A percentile compares a stretch with the other conserved stretches of the same genome.
phyloP scores from a whole-genome alignment of 2,113 vertebrate genomes.

The Eulacestoma nigropectus region DNA sequence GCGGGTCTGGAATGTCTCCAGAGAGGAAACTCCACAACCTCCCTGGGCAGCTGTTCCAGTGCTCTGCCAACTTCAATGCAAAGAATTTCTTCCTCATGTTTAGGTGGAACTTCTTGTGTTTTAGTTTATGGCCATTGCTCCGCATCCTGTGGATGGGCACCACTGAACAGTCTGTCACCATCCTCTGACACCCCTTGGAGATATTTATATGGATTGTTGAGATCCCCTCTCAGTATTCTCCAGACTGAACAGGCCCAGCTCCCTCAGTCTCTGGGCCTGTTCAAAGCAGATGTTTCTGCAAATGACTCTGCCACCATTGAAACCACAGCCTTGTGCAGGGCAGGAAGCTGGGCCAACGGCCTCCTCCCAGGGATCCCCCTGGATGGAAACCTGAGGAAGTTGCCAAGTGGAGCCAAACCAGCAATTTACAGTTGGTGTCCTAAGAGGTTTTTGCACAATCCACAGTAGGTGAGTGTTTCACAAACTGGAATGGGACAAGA shows the following conservation, averaged over 20 bases:
- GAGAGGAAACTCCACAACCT: neutral
- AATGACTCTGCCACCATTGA: neutral
- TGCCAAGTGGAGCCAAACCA: neutral
- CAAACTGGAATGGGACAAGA: neutral
- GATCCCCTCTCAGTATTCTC: neutral
- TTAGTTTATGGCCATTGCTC: neutral
- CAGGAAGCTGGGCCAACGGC: slow-evolving; percentile 36
- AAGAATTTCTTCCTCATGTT: neutral
- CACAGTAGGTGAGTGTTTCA: neutral
- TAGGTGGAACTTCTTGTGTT: neutral
- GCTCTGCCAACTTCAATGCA: neutral
- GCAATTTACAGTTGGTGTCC: slow-evolving; percentile 18
- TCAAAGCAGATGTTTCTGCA: neutral
- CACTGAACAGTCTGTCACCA: neutral
- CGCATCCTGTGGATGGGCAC: neutral
- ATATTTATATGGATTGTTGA: neutral
- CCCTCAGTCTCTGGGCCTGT: neutral
- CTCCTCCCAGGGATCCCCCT: neutral
- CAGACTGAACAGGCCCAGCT: neutral
- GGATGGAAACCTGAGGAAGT: slow-evolving; percentile 17
- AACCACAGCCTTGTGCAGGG: slow-evolving; percentile 9
- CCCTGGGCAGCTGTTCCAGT: neutral
- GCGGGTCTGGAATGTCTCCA: neutral
- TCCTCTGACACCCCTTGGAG: neutral
- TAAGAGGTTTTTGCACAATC: slow-evolving; percentile 33